Evolutionary conservation across 2,113 vertebrate species (phyloP).

Genomic region (Cervus canadensis): DNA sequence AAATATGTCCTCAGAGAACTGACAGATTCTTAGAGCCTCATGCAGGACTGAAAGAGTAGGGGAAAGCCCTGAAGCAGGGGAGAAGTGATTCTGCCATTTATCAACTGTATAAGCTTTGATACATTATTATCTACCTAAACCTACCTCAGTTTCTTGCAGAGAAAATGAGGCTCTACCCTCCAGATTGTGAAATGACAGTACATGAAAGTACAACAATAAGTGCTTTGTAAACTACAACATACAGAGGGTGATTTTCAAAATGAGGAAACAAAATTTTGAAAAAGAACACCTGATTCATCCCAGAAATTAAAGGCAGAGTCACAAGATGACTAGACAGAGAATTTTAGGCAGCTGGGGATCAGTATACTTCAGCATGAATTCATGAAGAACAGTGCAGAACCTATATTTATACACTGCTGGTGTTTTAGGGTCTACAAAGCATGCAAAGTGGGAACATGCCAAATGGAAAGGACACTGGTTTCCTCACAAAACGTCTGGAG

Average conservation of each 20-base stretch:
- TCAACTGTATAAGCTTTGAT: not conserved
- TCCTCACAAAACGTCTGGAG: not conserved
- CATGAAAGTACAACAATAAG: not conserved
- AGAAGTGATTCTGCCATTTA: not conserved
- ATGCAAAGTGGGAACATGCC: not conserved
- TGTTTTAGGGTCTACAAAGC: not conserved
- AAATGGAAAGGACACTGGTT: not conserved
- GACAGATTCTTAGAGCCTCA: not conserved
- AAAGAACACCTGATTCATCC: not conserved
- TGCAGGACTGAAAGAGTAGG: not conserved
- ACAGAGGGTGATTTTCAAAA: not conserved
- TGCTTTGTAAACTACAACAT: not conserved
- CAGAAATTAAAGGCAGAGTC: not conserved
- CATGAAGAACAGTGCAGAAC: not conserved
- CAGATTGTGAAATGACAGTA: not conserved
- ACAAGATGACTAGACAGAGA: not conserved
- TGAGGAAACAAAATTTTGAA: not conserved
- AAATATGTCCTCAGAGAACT: not conserved
- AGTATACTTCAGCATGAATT: not conserved
- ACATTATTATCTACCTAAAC: not conserved
- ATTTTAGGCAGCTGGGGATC: not conserved
- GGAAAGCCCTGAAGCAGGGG: not conserved
- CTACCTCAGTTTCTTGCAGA: not conserved
- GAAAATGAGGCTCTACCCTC: not conserved
- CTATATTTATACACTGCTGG: not conserved